These are phyloP conservation scores for Bombus waltoni DNA, from an alignment of 1,140 invertebrate genomes.

Conservation along the genomic window DNA sequence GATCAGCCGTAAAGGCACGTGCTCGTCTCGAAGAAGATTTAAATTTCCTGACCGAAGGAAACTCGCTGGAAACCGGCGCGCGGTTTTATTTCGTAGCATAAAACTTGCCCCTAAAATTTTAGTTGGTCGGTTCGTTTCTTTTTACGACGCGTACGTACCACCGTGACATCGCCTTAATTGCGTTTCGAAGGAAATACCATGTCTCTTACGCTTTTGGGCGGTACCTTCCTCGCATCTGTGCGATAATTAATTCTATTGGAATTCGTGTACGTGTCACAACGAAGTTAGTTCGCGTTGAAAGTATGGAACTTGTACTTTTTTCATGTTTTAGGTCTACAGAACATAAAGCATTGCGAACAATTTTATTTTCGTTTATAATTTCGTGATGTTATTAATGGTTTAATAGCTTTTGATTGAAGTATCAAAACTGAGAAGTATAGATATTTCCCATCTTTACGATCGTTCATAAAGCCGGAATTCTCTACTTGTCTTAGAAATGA, in stretches of 20 bases:
- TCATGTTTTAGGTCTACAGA: neutral
- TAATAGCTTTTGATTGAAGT: too few species aligned
- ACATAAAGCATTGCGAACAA: too few species aligned
- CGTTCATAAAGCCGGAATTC: too few species aligned
- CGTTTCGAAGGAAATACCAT: slow-evolving; percentile 42
- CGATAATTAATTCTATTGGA: neutral
- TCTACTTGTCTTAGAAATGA: too few species aligned
- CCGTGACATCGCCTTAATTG: slow-evolving; percentile 52
- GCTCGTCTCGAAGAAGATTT: slow-evolving; percentile 53
- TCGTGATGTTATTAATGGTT: too few species aligned
- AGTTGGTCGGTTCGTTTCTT: neutral
- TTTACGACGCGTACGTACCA: slow-evolving; percentile 59
- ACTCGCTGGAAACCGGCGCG: slow-evolving; percentile 39
- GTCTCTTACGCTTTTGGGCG: neutral
- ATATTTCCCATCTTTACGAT: too few species aligned
- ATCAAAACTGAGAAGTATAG: too few species aligned
- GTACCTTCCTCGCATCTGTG: neutral
- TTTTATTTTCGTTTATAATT: too few species aligned
- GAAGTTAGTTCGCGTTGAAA: neutral
- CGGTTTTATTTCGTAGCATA: slow-evolving; percentile 63
- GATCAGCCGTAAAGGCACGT: slow-evolving; percentile 49
- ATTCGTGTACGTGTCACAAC: neutral
- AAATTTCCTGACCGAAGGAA: slow-evolving; percentile 63
- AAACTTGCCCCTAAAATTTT: slow-evolving; percentile 41
- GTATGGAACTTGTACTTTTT: neutral